These are phyloP conservation scores for Gadus chalcogrammus DNA, from an alignment of 2,113 vertebrate genomes.

Conservation along the genomic window DNA sequence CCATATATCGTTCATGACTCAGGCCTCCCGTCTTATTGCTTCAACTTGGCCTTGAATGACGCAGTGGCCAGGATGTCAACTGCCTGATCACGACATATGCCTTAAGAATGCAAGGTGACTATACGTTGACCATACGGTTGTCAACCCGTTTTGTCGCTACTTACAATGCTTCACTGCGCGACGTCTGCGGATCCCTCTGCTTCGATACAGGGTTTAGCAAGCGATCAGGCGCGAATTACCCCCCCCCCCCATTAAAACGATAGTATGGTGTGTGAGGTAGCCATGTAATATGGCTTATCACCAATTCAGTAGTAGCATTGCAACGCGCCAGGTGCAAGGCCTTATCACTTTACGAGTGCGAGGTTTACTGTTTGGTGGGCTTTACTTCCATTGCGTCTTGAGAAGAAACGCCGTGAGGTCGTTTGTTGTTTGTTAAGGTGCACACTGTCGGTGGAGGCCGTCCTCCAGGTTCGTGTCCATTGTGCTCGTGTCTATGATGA, in stretches of 20 bases:
- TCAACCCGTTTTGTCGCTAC: slow-evolving; percentile 10
- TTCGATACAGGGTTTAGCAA: too few relatives aligned
- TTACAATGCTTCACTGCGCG: slow-evolving; percentile 19
- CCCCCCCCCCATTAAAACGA: slow-evolving; percentile 30
- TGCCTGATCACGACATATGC: slow-evolving; percentile 45
- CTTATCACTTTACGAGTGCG: slow-evolving; percentile 37
- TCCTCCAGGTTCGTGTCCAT: slow-evolving; percentile 7
- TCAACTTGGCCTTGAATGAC: slow-evolving; percentile 74
- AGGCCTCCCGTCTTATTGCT: slow-evolving; percentile 52
- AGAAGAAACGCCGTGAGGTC: slow-evolving; percentile 32
- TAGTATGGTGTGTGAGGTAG: slow-evolving; percentile 8
- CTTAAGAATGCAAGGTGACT: slow-evolving; percentile 41
- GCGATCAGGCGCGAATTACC: not conserved
- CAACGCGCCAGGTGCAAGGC: slow-evolving; percentile 63
- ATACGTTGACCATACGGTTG: slow-evolving; percentile 49
- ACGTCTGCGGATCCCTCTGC: slow-evolving; percentile 16
- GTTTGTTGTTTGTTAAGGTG: slow-evolving; percentile 26
- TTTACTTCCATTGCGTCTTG: slow-evolving; percentile 33
- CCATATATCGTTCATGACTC: slow-evolving; percentile 24
- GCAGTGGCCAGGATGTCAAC: slow-evolving; percentile 52
- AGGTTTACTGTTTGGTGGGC: slow-evolving; percentile 24
- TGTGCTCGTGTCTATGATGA: not conserved
- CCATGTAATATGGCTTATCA: slow-evolving; percentile 32
- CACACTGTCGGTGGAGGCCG: not conserved
- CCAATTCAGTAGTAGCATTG: slow-evolving; percentile 41